Evolutionary conservation across 2,888 invertebrate genomes (phyloP).

Genomic region (Frankliniella intonsa): DNA sequence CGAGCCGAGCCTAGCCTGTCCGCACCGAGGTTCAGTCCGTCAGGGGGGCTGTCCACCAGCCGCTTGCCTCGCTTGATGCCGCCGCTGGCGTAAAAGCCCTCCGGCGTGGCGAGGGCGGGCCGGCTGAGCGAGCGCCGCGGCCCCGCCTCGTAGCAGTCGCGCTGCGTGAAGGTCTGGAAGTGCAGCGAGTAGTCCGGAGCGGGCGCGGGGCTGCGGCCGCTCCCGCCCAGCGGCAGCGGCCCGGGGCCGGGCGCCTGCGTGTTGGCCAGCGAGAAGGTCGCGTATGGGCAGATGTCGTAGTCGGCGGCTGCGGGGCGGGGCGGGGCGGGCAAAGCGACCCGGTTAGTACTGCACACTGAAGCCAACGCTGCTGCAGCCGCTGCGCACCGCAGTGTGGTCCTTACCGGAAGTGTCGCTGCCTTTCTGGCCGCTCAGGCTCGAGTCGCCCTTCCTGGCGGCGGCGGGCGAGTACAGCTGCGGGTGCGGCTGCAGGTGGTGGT

Average conservation of each 20-base stretch:
- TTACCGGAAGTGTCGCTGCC: conserved; percentile 42
- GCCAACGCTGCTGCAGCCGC: too few relatives aligned
- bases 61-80: conserved; percentile 33
- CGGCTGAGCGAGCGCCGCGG: conserved; percentile 28
- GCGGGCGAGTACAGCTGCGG: conserved; percentile 42
- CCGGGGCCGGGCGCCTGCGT: background rate
- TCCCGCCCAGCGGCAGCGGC: background rate
- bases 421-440: conserved; percentile 42
- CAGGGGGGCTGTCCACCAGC: conserved; percentile 40
- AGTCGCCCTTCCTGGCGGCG: conserved; percentile 42
- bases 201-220: conserved; percentile 36
- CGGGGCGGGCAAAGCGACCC: background rate
- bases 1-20: too few relatives aligned
- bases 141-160: conserved; percentile 41
- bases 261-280: conserved; percentile 43
- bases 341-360: too few relatives aligned
- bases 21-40: conserved; percentile 43
- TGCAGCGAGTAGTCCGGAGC: conserved; percentile 40
- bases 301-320: conserved; percentile 35
- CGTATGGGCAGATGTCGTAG: conserved; percentile 46
- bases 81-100: background rate
- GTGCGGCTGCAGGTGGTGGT: conserved; percentile 34
- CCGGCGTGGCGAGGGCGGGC: conserved; percentile 2
- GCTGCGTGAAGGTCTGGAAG: conserved; percentile 44
- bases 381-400: background rate